phyloP scores from a whole-genome alignment of 2,797 vertebrate genomes.

The Bucorvus abyssinicus region DNA sequence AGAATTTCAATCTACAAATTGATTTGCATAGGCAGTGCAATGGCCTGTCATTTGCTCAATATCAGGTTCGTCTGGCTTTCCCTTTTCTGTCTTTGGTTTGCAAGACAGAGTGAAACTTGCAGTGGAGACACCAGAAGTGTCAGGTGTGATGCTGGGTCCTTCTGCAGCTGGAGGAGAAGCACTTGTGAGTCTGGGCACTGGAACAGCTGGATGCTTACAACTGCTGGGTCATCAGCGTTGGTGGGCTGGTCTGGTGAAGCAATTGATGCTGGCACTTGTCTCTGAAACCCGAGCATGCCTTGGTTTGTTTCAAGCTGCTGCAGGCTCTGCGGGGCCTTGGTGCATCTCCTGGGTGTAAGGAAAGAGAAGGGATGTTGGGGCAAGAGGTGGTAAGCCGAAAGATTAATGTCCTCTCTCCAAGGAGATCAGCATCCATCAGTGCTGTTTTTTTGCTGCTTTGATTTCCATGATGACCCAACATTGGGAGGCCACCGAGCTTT shows the following conservation, averaged over 20 bases:
- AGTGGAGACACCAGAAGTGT: neutral
- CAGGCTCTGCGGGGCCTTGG: neutral
- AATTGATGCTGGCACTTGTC: neutral
- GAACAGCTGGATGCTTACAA: neutral
- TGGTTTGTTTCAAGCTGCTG: neutral
- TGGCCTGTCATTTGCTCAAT: neutral
- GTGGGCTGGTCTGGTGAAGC: neutral
- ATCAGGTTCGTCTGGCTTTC: neutral
- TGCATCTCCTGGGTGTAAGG: neutral
- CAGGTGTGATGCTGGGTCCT: neutral
- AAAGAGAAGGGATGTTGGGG: neutral
- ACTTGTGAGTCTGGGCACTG: neutral
- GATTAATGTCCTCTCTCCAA: neutral
- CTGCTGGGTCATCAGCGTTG: rapidly evolving
- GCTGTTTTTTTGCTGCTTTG: neutral
- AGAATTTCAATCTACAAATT: neutral
- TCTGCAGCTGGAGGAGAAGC: neutral
- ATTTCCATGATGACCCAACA: neutral
- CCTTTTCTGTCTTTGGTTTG: neutral
- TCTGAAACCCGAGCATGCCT: neutral
- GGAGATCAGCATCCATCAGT: neutral
- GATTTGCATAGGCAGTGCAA: neutral
- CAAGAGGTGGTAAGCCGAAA: neutral
- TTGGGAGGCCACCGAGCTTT: neutral
- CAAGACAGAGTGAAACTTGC: neutral